Conservation (phyloP, 2,888 invertebrate genomes). For the Eupithecia abbreviata region DNA sequence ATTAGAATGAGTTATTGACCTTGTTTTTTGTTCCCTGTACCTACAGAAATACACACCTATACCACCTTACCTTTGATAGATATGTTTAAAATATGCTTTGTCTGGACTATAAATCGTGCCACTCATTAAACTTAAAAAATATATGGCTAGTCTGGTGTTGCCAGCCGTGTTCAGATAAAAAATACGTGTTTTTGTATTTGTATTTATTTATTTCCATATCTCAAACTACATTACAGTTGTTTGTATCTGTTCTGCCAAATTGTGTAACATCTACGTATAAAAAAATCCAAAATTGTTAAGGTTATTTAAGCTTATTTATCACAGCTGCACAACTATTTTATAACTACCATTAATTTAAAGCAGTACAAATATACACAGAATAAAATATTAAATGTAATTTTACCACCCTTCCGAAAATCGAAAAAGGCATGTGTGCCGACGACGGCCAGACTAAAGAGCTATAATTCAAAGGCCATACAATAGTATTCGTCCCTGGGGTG, state of each 20-base stretch:
- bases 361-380: background rate
- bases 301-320: background rate
- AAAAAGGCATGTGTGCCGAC: slow-evolving; percentile 27
- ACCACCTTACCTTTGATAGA: background rate
- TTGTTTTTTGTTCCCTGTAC: slow-evolving; percentile 30
- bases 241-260: no score
- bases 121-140: background rate
- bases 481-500: slow-evolving; percentile 46
- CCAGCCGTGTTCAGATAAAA: no score
- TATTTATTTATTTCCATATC: no score
- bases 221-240: no score
- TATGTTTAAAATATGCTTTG: background rate
- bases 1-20: slow-evolving; percentile 36
- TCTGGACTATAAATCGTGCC: background rate
- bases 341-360: background rate
- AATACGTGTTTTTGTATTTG: no score
- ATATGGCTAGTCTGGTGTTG: no score
- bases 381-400: slow-evolving; percentile 11
- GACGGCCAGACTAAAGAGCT: slow-evolving; percentile 40
- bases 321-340: background rate
- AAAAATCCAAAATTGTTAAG: background rate
- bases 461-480: slow-evolving; percentile 48
- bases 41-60: background rate
- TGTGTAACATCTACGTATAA: no score
- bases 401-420: slow-evolving; percentile 25